Conservation (phyloP, 2,888 invertebrate genomes). For the Drosophila nigritarsus region DNA sequence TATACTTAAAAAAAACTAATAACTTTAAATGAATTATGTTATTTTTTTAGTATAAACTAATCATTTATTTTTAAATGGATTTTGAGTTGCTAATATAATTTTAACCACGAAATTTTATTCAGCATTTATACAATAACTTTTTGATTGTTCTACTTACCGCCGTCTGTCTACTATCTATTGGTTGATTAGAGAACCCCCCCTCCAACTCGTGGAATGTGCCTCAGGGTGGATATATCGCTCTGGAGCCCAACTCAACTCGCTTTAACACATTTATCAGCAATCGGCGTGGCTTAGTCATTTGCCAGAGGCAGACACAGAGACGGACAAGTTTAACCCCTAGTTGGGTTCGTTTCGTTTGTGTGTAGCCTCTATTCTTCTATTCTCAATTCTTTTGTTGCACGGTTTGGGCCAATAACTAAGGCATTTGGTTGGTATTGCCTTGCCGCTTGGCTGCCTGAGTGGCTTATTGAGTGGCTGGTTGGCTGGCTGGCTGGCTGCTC, state of each 20-base stretch:
- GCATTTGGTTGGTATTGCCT: conserved; percentile 66
- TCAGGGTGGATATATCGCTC: conserved; percentile 1
- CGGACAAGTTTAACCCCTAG: conserved; percentile 56
- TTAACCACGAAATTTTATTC: background rate
- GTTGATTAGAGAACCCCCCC: background rate
- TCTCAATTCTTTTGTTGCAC: conserved; percentile 32
- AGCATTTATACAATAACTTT: background rate
- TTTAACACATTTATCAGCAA: conserved; percentile 66
- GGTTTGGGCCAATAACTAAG: conserved; percentile 63
- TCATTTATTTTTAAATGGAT: background rate
- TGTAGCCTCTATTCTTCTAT: conserved; percentile 6
- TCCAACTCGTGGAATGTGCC: conserved; percentile 1
- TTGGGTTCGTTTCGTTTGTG: conserved; percentile 28
- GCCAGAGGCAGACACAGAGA: conserved; percentile 19
- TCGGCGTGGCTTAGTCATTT: conserved; percentile 57
- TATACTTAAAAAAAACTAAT: conserved; percentile 1
- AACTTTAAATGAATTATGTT: background rate
- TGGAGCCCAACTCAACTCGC: conserved; percentile 9
- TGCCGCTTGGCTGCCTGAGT: conserved; percentile 71
- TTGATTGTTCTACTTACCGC: background rate
- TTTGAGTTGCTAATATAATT: background rate
- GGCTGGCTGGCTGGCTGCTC: conserved; percentile 38
- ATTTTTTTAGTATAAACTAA: background rate
- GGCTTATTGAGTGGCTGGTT: conserved; percentile 47
- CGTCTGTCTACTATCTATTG: background rate